phyloP scores from a whole-genome alignment of 2,888 invertebrate genomes.

The Melieria crassipennis region DNA sequence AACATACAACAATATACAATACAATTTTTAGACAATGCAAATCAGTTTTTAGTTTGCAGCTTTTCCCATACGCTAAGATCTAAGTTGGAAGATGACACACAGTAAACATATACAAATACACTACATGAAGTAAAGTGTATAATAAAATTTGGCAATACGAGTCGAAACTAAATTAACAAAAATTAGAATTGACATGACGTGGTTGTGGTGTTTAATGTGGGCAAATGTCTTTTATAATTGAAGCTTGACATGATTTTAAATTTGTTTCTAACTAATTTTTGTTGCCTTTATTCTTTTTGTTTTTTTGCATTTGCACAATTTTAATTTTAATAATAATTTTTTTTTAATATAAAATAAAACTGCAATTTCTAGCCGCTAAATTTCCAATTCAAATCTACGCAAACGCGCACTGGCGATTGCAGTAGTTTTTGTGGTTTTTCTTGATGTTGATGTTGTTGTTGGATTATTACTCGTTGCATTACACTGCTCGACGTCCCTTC shows the following conservation, averaged over 20 bases:
- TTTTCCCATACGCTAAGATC: too few species aligned
- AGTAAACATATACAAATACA: not conserved
- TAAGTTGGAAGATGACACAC: too few species aligned
- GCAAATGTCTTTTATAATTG: slow-evolving; percentile 24
- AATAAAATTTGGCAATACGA: not conserved
- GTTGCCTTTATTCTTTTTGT: slow-evolving; percentile 8
- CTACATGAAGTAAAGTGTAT: not conserved
- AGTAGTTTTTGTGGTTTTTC: not conserved
- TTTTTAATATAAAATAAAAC: slow-evolving; percentile 37
- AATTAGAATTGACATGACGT: too few species aligned
- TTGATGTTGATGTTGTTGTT: slow-evolving; percentile 43
- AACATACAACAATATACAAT: too few species aligned
- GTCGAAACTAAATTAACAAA: not conserved
- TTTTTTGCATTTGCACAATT: slow-evolving; percentile 2
- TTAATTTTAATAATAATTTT: slow-evolving; percentile 29
- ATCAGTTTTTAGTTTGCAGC: too few species aligned
- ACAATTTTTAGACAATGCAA: too few species aligned
- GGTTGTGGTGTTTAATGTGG: too few species aligned
- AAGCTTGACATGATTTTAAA: too few species aligned
- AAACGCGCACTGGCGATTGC: slow-evolving; percentile 63
- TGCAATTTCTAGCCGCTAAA: slow-evolving; percentile 38
- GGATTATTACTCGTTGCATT: slow-evolving; percentile 39
- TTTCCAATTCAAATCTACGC: slow-evolving; percentile 73
- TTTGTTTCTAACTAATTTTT: slow-evolving; percentile 18
- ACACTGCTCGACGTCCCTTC: slow-evolving; percentile 75